Conservation (phyloP, 37 sponge, comb jelly and placozoan species). For the Halisarca cf. caerulea region DNA sequence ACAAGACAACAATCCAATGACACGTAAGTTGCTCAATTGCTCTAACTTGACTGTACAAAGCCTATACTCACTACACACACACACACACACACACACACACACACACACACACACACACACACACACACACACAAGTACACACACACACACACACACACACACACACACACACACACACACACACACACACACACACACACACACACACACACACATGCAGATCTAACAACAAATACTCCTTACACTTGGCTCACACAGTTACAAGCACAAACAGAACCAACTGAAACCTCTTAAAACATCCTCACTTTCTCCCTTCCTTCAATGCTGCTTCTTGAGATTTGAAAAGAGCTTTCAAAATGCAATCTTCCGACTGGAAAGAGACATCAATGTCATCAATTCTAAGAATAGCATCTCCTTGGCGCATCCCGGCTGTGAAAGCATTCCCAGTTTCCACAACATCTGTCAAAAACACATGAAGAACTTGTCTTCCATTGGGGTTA, state of each 20-base stretch:
- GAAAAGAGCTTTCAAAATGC: not conserved
- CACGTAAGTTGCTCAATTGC: too few relatives aligned
- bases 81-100: not conserved
- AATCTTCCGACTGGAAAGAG: not conserved
- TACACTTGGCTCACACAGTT: too few relatives aligned
- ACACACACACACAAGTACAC: too few relatives aligned
- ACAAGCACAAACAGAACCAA: too few relatives aligned
- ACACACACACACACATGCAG: too few relatives aligned
- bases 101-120: too few relatives aligned
- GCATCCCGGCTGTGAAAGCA: conserved; percentile 58
- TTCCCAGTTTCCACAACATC: conserved; percentile 54
- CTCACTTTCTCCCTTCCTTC: not conserved
- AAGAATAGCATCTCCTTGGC: not conserved
- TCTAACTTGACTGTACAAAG: not conserved
- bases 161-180: not conserved
- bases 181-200: too few relatives aligned
- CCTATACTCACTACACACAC: not conserved
- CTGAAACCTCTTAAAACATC: not conserved
- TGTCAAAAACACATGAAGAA: conserved; percentile 54
- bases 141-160: not conserved
- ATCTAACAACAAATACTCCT: too few relatives aligned
- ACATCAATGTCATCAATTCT: not conserved
- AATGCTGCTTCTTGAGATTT: not conserved
- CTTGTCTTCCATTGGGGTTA: conserved; percentile 6
- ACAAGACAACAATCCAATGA: not conserved